Evolutionary conservation across 2,113 vertebrate genomes (phyloP).

Genomic region (Girardinichthys multiradiatus): DNA sequence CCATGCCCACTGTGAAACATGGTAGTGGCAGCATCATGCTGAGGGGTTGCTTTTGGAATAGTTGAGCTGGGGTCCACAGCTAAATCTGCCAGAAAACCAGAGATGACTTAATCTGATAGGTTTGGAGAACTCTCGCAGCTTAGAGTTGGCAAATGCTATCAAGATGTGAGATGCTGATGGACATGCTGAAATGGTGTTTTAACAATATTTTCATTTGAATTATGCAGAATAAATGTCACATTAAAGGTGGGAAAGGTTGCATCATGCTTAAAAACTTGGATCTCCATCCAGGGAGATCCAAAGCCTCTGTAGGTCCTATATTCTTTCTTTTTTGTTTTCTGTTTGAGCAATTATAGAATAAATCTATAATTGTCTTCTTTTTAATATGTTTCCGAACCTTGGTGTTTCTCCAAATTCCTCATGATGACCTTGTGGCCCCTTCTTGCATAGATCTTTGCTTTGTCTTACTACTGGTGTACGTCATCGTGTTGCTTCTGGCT

Average conservation of each 20-base stretch:
- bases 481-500: constrained; percentile 51
- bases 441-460: neutral
- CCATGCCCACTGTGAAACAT: neutral
- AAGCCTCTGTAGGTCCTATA: neutral
- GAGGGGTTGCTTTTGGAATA: neutral
- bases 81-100: neutral
- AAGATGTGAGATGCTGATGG: no score
- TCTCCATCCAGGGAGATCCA: no score
- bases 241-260: neutral
- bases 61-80: neutral
- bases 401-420: constrained; percentile 16
- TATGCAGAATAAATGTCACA: neutral
- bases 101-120: neutral
- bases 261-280: neutral
- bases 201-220: neutral
- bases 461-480: constrained; percentile 28
- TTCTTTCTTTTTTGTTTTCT: neutral
- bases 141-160: neutral
- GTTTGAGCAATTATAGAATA: constrained; percentile 17
- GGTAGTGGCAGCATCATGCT: neutral
- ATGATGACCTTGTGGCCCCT: constrained; percentile 20
- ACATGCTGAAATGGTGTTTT: no score
- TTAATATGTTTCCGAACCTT: constrained; percentile 10
- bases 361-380: constrained; percentile 16
- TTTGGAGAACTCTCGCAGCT: neutral